Conservation (phyloP, 2,888 invertebrate genomes). For the Chalcosyrphus nemorum region DNA sequence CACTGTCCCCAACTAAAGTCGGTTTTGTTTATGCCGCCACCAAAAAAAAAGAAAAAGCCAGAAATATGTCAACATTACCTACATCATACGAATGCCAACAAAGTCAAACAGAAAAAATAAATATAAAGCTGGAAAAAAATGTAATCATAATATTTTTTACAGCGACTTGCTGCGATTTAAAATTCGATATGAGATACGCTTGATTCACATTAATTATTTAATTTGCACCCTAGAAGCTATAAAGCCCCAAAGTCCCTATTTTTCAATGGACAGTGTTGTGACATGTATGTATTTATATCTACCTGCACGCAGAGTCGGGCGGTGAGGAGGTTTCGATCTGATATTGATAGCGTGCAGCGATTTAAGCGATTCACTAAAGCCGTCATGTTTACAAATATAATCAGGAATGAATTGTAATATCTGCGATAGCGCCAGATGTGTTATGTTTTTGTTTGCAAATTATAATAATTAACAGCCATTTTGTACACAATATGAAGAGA, state of each 20-base stretch:
- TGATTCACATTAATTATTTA: constrained; percentile 67
- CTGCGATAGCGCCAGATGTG: constrained; percentile 6
- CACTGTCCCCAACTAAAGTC: not conserved
- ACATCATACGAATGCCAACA: constrained; percentile 20
- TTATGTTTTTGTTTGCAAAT: constrained; percentile 33
- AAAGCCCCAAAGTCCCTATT: constrained; percentile 16
- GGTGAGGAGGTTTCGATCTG: not conserved
- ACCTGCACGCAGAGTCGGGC: too few species aligned
- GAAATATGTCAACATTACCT: constrained; percentile 43
- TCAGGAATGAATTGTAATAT: constrained; percentile 26
- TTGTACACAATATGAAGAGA: not conserved
- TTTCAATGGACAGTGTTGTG: not conserved
- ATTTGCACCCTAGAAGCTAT: constrained; percentile 36
- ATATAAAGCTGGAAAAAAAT: not conserved
- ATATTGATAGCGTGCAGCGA: constrained; percentile 47
- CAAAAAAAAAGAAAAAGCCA: not conserved
- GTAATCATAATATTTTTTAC: constrained; percentile 41
- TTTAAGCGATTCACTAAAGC: constrained; percentile 20
- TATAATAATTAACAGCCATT: constrained; percentile 29
- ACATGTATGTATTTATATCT: not conserved
- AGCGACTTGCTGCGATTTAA: constrained; percentile 35
- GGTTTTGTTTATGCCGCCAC: too few species aligned
- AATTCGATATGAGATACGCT: constrained; percentile 59
- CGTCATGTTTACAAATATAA: constrained; percentile 12
- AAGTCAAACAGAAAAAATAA: constrained; percentile 40